Percentiles rank a stretch among this genome's conserved stretches.
phyloP scores from a whole-genome alignment of 2,797 vertebrate species.

The Acanthurus lineatus region DNA sequence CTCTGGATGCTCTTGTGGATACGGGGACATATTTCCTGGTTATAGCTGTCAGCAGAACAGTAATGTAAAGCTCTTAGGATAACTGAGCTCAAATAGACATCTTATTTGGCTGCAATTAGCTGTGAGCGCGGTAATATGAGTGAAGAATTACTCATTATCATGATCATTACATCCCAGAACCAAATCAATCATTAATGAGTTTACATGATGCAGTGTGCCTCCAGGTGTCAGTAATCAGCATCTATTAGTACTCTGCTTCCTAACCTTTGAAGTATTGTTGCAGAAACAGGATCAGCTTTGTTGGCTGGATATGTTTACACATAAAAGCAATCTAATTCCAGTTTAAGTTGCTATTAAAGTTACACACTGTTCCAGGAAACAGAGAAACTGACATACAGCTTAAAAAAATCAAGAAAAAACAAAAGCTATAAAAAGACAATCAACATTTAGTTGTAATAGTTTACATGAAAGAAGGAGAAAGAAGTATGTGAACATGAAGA shows the following conservation, averaged over 20 bases:
- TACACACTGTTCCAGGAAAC: too few species aligned
- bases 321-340: too few species aligned
- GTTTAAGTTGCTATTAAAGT: too few species aligned
- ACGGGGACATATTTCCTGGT: background rate
- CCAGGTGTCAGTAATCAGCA: background rate
- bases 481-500: too few species aligned
- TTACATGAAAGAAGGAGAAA: too few species aligned
- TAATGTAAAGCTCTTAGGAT: slow-evolving; percentile 14
- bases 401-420: too few species aligned
- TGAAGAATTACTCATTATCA: background rate
- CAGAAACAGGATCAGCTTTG: too few species aligned
- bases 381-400: too few species aligned
- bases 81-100: slow-evolving; percentile 5
- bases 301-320: too few species aligned
- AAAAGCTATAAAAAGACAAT: too few species aligned
- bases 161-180: background rate
- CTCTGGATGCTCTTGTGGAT: background rate
- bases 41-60: slow-evolving; percentile 10
- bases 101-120: background rate
- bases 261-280: too few species aligned
- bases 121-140: background rate
- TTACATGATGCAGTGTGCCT: background rate
- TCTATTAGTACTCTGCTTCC: background rate
- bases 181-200: background rate
- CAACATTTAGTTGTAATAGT: too few species aligned